A percentile compares a stretch with the other conserved stretches of the same genome.
These are phyloP conservation scores for Deilephila elpenor DNA, from an alignment of 2,888 invertebrate genomes.

Conservation along the genomic window DNA sequence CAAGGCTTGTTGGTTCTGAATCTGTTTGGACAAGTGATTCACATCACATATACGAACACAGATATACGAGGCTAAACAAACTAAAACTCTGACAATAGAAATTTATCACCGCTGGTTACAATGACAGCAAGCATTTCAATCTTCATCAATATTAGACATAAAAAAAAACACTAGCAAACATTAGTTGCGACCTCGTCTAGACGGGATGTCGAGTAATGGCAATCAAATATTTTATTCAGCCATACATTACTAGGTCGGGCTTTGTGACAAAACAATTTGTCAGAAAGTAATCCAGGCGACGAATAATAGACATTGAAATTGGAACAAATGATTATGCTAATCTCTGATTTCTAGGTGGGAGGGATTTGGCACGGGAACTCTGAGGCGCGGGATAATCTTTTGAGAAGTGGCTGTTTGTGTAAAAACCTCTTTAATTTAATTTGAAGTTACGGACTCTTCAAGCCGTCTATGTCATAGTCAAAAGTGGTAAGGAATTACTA, in stretches of 20 bases:
- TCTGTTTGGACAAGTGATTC: too few species aligned
- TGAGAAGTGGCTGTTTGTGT: background rate
- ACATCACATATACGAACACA: background rate
- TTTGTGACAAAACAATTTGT: slow-evolving; percentile 29
- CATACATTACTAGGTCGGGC: slow-evolving; percentile 31
- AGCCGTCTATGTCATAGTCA: too few species aligned
- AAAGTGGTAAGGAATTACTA: too few species aligned
- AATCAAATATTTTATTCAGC: slow-evolving; percentile 38
- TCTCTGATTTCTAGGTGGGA: slow-evolving; percentile 4
- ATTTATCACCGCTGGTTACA: background rate
- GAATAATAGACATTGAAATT: slow-evolving; percentile 19
- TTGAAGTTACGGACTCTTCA: too few species aligned
- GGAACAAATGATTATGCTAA: slow-evolving; percentile 17
- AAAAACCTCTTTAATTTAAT: background rate
- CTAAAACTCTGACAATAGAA: background rate
- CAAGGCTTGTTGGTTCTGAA: too few species aligned
- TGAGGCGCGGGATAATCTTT: background rate
- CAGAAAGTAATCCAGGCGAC: slow-evolving; percentile 26
- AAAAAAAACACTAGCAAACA: slow-evolving; percentile 14
- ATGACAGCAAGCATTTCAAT: slow-evolving; percentile 19
- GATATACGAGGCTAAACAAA: background rate
- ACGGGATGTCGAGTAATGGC: slow-evolving; percentile 36
- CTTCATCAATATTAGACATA: slow-evolving; percentile 30
- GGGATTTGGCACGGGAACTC: background rate
- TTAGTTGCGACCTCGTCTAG: slow-evolving; percentile 36